These are phyloP conservation scores for Alviniconcha marisindica DNA, from an alignment of 1,140 invertebrate genomes.

Conservation along the genomic window DNA sequence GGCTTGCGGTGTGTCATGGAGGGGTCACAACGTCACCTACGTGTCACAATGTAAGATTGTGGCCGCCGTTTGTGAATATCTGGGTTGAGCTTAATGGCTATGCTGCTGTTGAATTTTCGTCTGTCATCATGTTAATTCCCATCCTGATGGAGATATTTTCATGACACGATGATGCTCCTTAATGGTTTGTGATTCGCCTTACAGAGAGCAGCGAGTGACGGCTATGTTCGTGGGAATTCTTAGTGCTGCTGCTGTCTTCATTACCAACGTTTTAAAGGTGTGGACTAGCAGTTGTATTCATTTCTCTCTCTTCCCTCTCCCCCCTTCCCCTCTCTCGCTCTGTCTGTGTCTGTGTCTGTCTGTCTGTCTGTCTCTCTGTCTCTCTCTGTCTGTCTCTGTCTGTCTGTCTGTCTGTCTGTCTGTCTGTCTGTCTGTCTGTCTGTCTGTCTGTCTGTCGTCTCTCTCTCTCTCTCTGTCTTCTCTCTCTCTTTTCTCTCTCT, in stretches of 20 bases:
- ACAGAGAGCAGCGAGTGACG: conserved; percentile 95
- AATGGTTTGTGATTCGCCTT: conserved; percentile 23
- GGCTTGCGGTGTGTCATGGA: too few species aligned
- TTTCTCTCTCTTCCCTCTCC: neutral
- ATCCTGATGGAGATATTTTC: too few species aligned
- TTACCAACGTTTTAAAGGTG: conserved; percentile 88
- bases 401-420: neutral
- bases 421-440: neutral
- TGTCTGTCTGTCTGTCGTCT: conserved; percentile 10
- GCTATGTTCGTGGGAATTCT: conserved; percentile 96
- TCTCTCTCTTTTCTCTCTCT: too few species aligned
- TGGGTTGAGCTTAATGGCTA: too few species aligned
- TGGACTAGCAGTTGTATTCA: neutral
- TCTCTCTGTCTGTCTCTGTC: conserved; percentile 19
- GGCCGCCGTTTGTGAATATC: too few species aligned
- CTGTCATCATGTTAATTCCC: too few species aligned
- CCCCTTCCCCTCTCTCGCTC: neutral
- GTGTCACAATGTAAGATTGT: too few species aligned
- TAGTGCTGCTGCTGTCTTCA: conserved; percentile 93
- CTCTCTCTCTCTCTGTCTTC: too few species aligned
- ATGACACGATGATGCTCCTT: too few species aligned
- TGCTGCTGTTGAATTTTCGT: too few species aligned
- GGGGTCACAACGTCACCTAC: too few species aligned
- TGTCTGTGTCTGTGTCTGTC: neutral
- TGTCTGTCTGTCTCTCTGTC: conserved; percentile 1